Conservation (phyloP, 2,113 vertebrate genomes). For the Chaetura pelagica region DNA sequence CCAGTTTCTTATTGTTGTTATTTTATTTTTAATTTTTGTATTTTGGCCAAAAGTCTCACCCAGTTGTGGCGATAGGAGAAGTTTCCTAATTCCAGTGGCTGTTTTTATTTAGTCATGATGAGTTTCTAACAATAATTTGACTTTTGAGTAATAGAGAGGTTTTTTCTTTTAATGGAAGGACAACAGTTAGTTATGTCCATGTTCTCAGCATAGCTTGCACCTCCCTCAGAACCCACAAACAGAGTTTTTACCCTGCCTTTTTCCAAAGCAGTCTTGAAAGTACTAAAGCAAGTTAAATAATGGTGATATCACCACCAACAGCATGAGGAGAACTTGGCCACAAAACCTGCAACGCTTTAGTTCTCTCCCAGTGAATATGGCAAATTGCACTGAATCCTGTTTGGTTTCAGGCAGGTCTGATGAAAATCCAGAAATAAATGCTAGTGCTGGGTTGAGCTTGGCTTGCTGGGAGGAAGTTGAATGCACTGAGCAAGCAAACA, state of each 20-base stretch:
- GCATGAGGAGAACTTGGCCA: conserved; percentile 54
- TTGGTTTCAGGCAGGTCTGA: conserved; percentile 31
- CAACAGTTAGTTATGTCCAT: neutral
- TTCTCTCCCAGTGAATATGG: conserved; percentile 14
- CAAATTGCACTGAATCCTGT: neutral
- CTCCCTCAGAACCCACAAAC: neutral
- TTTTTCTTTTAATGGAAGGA: neutral
- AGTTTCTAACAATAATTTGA: conserved; percentile 6
- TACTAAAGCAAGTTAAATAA: neutral
- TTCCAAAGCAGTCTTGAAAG: neutral
- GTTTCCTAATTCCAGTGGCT: neutral
- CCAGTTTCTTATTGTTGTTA: neutral
- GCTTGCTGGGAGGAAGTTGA: conserved; percentile 30
- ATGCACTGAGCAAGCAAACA: conserved; percentile 32
- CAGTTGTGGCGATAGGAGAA: neutral
- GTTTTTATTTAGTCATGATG: neutral
- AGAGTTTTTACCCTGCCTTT: neutral
- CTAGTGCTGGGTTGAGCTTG: conserved; percentile 27
- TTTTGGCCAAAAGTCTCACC: neutral
- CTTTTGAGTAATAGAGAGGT: neutral
- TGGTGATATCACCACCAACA: neutral
- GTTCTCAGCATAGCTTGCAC: neutral
- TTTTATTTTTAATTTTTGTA: neutral
- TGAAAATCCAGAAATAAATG: conserved; percentile 44
- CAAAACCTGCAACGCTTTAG: neutral